phyloP scores from a whole-genome alignment of 2,888 invertebrate species.

The Epirrhoe alternata region DNA sequence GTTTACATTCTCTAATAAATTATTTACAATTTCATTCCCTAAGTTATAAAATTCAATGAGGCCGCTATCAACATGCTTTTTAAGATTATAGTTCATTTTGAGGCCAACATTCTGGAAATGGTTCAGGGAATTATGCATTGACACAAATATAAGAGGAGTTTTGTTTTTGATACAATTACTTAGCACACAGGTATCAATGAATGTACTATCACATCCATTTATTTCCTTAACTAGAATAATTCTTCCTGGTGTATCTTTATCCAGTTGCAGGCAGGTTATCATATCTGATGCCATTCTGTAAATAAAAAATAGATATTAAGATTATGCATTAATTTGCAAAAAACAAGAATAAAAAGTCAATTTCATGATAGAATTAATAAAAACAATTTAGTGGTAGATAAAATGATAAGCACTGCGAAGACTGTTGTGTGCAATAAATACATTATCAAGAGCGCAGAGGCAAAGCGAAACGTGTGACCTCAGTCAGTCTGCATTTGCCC shows the following conservation, averaged over 20 bases:
- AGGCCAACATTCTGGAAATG: slow-evolving; percentile 91
- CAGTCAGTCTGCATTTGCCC: slow-evolving; percentile 45
- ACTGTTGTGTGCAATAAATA: slow-evolving; percentile 44
- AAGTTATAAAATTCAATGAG: slow-evolving; percentile 64
- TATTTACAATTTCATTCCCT: slow-evolving; percentile 59
- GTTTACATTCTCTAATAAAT: slow-evolving; percentile 54
- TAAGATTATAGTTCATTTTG: slow-evolving; percentile 89
- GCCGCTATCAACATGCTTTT: slow-evolving; percentile 71
- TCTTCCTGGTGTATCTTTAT: slow-evolving; percentile 82
- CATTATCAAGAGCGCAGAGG: slow-evolving; percentile 38
- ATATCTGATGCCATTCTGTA: slow-evolving; percentile 87
- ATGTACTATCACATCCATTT: slow-evolving; percentile 89
- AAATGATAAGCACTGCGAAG: slow-evolving; percentile 51
- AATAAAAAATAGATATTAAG: slow-evolving; percentile 12
- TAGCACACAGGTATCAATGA: slow-evolving; percentile 88
- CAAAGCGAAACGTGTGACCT: slow-evolving; percentile 46
- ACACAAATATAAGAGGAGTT: slow-evolving; percentile 86
- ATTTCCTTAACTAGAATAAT: slow-evolving; percentile 89
- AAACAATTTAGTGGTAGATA: slow-evolving; percentile 29
- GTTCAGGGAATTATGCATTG: slow-evolving; percentile 88
- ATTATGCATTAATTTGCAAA: background rate
- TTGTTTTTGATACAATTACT: slow-evolving; percentile 86
- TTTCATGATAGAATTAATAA: background rate
- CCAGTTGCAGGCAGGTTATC: slow-evolving; percentile 87
- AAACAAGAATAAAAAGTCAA: background rate